Evolutionary conservation across 2,888 invertebrate genomes (phyloP).

Genomic region (Camponotus fellah): DNA sequence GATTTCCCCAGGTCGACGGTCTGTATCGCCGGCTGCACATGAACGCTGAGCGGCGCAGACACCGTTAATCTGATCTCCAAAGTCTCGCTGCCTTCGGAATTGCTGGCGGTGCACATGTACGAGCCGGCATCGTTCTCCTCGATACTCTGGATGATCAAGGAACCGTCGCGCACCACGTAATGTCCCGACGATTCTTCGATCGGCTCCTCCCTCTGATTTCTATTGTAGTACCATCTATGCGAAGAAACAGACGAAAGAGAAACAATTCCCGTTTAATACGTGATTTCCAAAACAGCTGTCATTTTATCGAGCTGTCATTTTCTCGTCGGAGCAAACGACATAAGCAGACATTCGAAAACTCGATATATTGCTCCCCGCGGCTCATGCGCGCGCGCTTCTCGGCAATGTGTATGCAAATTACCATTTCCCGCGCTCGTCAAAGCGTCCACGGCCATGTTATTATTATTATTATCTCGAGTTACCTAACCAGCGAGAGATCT

Average conservation of each 20-base stretch:
- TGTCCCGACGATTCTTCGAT: slow-evolving; percentile 86
- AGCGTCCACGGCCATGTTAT: slow-evolving; percentile 40
- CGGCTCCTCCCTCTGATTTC: slow-evolving; percentile 86
- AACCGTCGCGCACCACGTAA: slow-evolving; percentile 87
- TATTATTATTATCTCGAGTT: slow-evolving; percentile 33
- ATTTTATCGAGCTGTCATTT: neutral
- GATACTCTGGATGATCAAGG: slow-evolving; percentile 87
- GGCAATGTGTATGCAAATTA: slow-evolving; percentile 46
- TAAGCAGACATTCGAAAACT: slow-evolving; percentile 14
- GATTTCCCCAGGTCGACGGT: slow-evolving; percentile 87
- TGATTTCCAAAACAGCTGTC: neutral
- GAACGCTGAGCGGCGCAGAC: slow-evolving; percentile 84
- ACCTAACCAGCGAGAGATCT: slow-evolving; percentile 42
- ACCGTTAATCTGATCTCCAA: slow-evolving; percentile 87
- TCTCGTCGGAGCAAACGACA: neutral
- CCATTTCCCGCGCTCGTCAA: slow-evolving; percentile 49
- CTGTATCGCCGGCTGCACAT: slow-evolving; percentile 85
- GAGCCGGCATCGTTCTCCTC: slow-evolving; percentile 87
- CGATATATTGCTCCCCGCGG: neutral
- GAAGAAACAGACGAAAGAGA: neutral
- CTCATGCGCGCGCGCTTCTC: neutral
- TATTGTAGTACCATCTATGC: slow-evolving; percentile 86
- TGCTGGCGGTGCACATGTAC: slow-evolving; percentile 87
- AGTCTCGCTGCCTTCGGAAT: slow-evolving; percentile 87
- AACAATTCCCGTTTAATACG: neutral